Conservation (phyloP, 1,140 invertebrate genomes). For the Eciton burchellii region DNA sequence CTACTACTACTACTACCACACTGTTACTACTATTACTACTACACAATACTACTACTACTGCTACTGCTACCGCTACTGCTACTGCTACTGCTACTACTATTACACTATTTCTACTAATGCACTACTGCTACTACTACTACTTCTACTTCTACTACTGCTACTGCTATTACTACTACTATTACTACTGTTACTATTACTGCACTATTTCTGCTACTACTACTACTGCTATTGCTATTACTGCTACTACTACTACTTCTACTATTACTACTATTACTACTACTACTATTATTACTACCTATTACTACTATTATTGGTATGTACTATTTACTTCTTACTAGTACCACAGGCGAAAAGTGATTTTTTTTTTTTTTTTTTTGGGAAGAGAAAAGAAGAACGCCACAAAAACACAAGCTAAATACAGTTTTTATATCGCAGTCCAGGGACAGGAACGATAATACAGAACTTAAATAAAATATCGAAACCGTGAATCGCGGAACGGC, state of each 20-base stretch:
- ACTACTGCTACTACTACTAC: no score
- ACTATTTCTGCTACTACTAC: constrained; percentile 79
- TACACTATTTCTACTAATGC: constrained; percentile 82
- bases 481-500: constrained; percentile 42
- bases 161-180: constrained; percentile 73
- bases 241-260: constrained; percentile 74
- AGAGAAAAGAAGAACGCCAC: constrained; percentile 44
- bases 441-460: constrained; percentile 54
- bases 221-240: constrained; percentile 73
- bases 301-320: constrained; percentile 69
- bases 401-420: constrained; percentile 50
- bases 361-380: no score
- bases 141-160: constrained; percentile 71
- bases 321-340: constrained; percentile 70
- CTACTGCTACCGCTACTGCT: constrained; percentile 74
- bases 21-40: constrained; percentile 75
- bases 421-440: constrained; percentile 66
- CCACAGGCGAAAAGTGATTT: constrained; percentile 63
- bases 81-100: constrained; percentile 74
- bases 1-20: constrained; percentile 70
- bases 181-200: constrained; percentile 77
- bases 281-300: constrained; percentile 56
- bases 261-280: constrained; percentile 70
- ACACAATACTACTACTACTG: constrained; percentile 71
- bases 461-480: constrained; percentile 61